phyloP scores from a whole-genome alignment of 2,113 vertebrate genomes.

The Embiotoca jacksoni region DNA sequence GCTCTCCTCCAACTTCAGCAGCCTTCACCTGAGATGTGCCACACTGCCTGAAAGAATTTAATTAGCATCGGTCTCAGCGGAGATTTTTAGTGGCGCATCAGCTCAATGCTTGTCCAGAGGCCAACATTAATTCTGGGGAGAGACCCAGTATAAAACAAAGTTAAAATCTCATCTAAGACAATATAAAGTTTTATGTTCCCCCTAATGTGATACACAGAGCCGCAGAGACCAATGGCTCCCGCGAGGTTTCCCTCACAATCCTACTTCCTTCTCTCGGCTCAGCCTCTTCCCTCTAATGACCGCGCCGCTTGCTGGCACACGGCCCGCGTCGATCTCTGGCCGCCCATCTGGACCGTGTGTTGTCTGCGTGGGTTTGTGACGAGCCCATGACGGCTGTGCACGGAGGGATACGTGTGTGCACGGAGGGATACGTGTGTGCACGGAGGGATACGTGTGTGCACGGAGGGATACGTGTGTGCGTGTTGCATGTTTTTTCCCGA shows the following conservation, averaged over 20 bases:
- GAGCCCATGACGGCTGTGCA: slow-evolving; percentile 45
- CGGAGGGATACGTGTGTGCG: not conserved
- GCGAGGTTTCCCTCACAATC: slow-evolving; percentile 34
- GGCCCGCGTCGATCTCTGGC: slow-evolving; percentile 67
- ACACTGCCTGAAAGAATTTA: slow-evolving; percentile 44
- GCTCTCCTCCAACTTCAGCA: slow-evolving; percentile 23
- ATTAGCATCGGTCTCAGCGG: slow-evolving; percentile 55
- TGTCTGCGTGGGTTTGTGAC: slow-evolving; percentile 26
- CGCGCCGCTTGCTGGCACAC: slow-evolving; percentile 69
- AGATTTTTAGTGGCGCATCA: slow-evolving; percentile 52
- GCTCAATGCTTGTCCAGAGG: slow-evolving; percentile 53
- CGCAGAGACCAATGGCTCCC: slow-evolving; percentile 49
- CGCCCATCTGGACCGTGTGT: slow-evolving; percentile 61
- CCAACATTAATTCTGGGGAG: slow-evolving; percentile 49
- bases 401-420: no score
- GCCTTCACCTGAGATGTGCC: slow-evolving; percentile 46
- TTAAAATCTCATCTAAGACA: slow-evolving; percentile 70
- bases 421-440: no score
- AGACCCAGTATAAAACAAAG: slow-evolving; percentile 56
- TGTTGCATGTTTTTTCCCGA: slow-evolving; percentile 9
- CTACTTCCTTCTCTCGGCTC: slow-evolving; percentile 35
- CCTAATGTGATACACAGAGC: slow-evolving; percentile 61
- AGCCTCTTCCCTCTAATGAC: slow-evolving; percentile 67
- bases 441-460: no score
- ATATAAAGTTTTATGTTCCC: slow-evolving; percentile 68